Conservation (phyloP, 2,113 vertebrate genomes). For the Salminus brasiliensis region DNA sequence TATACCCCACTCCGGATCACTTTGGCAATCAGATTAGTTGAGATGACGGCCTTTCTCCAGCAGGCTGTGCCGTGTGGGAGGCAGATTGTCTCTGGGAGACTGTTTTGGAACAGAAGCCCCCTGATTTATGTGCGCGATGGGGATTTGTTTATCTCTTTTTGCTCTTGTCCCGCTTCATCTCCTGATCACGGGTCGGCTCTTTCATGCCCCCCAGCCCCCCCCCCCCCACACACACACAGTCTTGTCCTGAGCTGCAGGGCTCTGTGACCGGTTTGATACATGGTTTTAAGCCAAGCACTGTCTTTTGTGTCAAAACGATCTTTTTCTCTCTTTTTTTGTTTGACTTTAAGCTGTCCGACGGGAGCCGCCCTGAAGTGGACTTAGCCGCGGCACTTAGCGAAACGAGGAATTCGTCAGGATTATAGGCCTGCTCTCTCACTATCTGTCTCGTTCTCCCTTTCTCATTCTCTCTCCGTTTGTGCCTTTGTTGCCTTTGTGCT, state of each 20-base stretch:
- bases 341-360: slow-evolving; percentile 66
- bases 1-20: not conserved
- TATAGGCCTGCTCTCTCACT: not conserved
- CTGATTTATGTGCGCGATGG: not conserved
- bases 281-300: slow-evolving; percentile 58
- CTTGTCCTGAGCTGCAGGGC: not conserved
- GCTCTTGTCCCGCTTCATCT: no score
- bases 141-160: slow-evolving; percentile 25
- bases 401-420: slow-evolving; percentile 46
- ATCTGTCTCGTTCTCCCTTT: slow-evolving; percentile 17
- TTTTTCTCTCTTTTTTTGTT: no score
- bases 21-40: slow-evolving; percentile 23
- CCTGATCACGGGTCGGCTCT: not conserved
- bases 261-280: slow-evolving; percentile 34
- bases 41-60: not conserved
- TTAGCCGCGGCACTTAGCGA: slow-evolving; percentile 49
- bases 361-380: slow-evolving; percentile 59
- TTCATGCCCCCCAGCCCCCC: not conserved
- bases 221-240: not conserved
- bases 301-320: slow-evolving; percentile 59
- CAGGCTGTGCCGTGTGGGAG: slow-evolving; percentile 10
- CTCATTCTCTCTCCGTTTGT: not conserved
- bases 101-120: slow-evolving; percentile 29
- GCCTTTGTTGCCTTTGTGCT: slow-evolving; percentile 1
- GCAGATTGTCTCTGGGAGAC: slow-evolving; percentile 29